phyloP scores from a whole-genome alignment of 2,797 vertebrate species.

The Aselliscus stoliczkanus region DNA sequence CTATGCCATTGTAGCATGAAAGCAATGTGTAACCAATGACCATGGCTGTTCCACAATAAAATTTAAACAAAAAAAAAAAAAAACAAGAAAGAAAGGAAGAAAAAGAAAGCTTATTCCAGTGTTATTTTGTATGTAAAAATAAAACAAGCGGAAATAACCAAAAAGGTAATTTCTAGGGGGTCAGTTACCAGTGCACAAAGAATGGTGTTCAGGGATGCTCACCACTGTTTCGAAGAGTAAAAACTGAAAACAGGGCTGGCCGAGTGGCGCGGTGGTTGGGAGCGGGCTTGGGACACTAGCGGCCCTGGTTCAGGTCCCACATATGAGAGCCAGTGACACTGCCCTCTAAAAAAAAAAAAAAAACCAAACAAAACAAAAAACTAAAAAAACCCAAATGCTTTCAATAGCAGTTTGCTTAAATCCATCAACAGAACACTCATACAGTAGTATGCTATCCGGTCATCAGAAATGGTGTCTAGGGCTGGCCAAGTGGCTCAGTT shows the following conservation, averaged over 20 bases:
- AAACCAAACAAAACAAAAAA: too few relatives aligned
- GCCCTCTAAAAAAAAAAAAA: too few relatives aligned
- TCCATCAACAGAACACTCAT: not conserved
- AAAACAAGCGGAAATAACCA: not conserved
- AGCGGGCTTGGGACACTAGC: too few relatives aligned
- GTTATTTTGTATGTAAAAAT: not conserved
- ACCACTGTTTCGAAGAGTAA: not conserved
- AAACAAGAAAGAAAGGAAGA: too few relatives aligned
- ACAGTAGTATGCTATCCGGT: not conserved
- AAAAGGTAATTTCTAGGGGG: not conserved
- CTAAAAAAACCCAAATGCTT: not conserved
- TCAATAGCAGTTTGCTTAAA: not conserved
- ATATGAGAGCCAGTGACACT: too few relatives aligned
- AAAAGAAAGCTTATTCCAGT: not conserved
- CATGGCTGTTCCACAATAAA: too few relatives aligned
- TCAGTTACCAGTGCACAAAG: not conserved
- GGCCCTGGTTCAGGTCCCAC: too few relatives aligned
- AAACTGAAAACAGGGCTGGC: not conserved
- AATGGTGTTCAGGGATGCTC: not conserved
- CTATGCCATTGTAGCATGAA: too few relatives aligned
- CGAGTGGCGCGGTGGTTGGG: too few relatives aligned
- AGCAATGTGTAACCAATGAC: too few relatives aligned
- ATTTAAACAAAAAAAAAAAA: too few relatives aligned
- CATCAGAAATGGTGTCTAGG: not conserved
- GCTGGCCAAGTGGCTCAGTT: too few relatives aligned